Conservation (phyloP, 2,888 invertebrate genomes). For the Agrochola lota region DNA sequence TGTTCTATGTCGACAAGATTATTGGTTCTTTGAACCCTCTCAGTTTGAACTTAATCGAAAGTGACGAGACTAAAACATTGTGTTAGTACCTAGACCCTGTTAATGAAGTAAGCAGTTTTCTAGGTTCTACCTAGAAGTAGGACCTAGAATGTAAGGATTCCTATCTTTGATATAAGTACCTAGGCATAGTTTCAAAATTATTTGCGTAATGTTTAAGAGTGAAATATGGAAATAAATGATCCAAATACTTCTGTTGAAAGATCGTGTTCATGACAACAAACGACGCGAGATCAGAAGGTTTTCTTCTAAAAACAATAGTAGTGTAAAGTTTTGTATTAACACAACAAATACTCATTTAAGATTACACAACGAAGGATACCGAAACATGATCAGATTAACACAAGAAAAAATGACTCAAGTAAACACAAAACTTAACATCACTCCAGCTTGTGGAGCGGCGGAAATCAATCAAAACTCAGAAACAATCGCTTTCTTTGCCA, state of each 20-base stretch:
- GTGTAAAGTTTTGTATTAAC: background rate
- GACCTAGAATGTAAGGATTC: too few relatives aligned
- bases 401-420: conserved; percentile 1
- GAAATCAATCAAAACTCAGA: conserved; percentile 45
- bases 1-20: conserved; percentile 5
- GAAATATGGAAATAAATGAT: too few relatives aligned
- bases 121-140: too few relatives aligned
- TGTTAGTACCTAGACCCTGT: too few relatives aligned
- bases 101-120: too few relatives aligned
- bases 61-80: background rate
- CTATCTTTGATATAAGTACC: too few relatives aligned
- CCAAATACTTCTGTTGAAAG: too few relatives aligned
- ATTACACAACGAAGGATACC: conserved; percentile 19
- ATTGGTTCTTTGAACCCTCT: conserved; percentile 26
- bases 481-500: conserved; percentile 45
- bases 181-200: too few relatives aligned
- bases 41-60: conserved; percentile 3
- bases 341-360: conserved; percentile 19
- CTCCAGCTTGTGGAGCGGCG: conserved; percentile 34
- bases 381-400: conserved; percentile 31
- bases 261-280: too few relatives aligned
- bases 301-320: background rate
- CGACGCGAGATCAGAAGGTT: too few relatives aligned
- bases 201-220: too few relatives aligned
- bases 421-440: conserved; percentile 42